Base-by-base conservation (phyloP, 2,797 vertebrate species). In the Champsocephalus esox region DNA sequence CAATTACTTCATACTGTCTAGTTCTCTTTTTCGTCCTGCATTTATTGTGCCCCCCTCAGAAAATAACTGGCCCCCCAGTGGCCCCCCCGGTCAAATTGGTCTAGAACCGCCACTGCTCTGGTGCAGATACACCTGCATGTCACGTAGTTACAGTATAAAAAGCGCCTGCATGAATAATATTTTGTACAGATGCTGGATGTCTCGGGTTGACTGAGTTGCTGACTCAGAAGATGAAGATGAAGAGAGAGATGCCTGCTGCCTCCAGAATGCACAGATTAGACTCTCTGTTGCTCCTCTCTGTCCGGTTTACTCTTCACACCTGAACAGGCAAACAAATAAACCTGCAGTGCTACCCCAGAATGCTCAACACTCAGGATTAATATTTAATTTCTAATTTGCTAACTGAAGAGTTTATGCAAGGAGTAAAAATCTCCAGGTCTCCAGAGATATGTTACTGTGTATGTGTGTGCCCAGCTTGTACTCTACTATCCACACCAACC, bases 311-410 rank as follows among this genome's bases (percentile, higher is more conserved):
- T 84, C 82, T 75, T 80, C 80, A 89, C 86, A 93, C 89, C 89
- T 84, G 83, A 86, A 79, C 75, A 78, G 69, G 83, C 89, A 57
- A 70, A 90, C 90, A 91, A 89, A 93, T 88, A 90, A 91, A 89
- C 73, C 83, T 45, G 81, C 48, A 66, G 71, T 62, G 75, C 83
- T 73, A 72, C 85, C 70, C 71, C 82, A 67, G 79, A 89, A 90
- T 45, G 83, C 74, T 86, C 80, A 81, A 75, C 74, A 28, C 77
- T 86, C 73, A 48, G 62, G 66, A 91, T 94, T 87, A 92, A 94
- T 94, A 94, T 94, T 92, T 88, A 1, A 94, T 92, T 88, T 86
- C 43, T n/a, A n/a, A n/a, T n/a, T n/a, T n/a, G 89, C 86, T 80
- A 83, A 88, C 85, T 76, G 87, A 87, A 81, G 70, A 85, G 83